Evolutionary conservation across 2,888 invertebrate species (phyloP).

Genomic region (Scelioninae gen. 1): DNA sequence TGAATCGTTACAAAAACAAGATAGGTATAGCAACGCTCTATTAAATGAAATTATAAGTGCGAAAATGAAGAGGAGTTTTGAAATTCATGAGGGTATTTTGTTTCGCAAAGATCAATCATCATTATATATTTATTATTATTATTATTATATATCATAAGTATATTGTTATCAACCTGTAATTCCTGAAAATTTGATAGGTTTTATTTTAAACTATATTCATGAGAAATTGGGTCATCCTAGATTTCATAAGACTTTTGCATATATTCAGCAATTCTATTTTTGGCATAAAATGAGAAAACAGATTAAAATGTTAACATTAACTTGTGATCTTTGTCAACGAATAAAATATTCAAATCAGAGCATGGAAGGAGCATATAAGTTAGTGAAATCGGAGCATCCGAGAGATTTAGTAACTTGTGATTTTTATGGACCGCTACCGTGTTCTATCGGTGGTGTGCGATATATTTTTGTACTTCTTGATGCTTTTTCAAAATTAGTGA

Average conservation of each 20-base stretch:
- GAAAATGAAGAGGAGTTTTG: too few relatives aligned
- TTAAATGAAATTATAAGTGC: too few relatives aligned
- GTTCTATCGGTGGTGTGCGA: too few relatives aligned
- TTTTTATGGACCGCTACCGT: too few relatives aligned
- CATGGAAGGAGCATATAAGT: background rate
- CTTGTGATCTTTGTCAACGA: background rate
- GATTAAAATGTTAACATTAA: background rate
- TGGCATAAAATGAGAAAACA: slow-evolving; percentile 7
- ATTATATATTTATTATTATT: too few relatives aligned
- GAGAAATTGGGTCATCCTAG: slow-evolving; percentile 1
- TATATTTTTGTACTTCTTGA: too few relatives aligned
- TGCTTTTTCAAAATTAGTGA: too few relatives aligned
- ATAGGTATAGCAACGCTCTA: too few relatives aligned
- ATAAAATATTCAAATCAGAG: background rate
- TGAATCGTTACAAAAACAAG: too few relatives aligned
- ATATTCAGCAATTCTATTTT: slow-evolving; percentile 7
- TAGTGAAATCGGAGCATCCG: background rate
- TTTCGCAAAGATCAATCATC: too few relatives aligned
- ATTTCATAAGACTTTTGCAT: slow-evolving; percentile 4
- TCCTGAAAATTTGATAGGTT: background rate
- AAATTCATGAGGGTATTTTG: too few relatives aligned
- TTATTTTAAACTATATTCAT: background rate
- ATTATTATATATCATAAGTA: too few relatives aligned
- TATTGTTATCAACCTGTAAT: slow-evolving; percentile 19
- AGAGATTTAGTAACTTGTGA: background rate